Percentiles rank a stretch among this genome's conserved stretches.
These are phyloP conservation scores for Martes martes DNA, from an alignment of 2,113 vertebrate genomes.

Conservation along the genomic window DNA sequence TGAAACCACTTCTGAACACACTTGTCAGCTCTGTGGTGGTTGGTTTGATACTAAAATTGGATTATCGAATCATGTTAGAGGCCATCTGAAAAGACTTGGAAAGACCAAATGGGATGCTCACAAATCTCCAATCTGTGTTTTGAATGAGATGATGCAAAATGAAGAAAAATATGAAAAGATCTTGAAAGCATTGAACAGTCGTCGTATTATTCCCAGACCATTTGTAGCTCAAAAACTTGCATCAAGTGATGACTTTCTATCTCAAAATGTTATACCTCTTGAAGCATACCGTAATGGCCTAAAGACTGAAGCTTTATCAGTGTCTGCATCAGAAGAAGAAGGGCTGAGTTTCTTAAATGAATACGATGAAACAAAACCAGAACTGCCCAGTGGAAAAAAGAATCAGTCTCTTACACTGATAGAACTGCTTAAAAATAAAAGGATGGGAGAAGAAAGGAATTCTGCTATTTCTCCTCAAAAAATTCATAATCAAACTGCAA, in stretches of 20 bases:
- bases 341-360: constrained; percentile 84
- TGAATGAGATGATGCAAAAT: constrained; percentile 93
- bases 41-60: constrained; percentile 97
- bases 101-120: constrained; percentile 89
- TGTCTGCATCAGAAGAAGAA: constrained; percentile 84
- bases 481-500: constrained; percentile 86
- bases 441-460: constrained; percentile 88
- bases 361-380: constrained; percentile 85
- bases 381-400: constrained; percentile 84
- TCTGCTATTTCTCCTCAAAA: constrained; percentile 84
- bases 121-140: constrained; percentile 92
- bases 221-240: constrained; percentile 89
- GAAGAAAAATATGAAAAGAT: constrained; percentile 90
- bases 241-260: constrained; percentile 87
- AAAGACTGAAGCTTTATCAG: constrained; percentile 87
- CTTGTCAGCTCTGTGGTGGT: constrained; percentile 92
- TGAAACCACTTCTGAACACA: constrained; percentile 90
- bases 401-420: constrained; percentile 89
- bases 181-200: constrained; percentile 92
- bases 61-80: constrained; percentile 95
- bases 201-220: constrained; percentile 85
- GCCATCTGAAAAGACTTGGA: constrained; percentile 94
- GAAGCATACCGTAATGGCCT: constrained; percentile 89
- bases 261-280: constrained; percentile 87
- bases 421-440: constrained; percentile 91